phyloP scores from a whole-genome alignment of 2,888 invertebrate species.

The Caenorhabditis panamensis region DNA sequence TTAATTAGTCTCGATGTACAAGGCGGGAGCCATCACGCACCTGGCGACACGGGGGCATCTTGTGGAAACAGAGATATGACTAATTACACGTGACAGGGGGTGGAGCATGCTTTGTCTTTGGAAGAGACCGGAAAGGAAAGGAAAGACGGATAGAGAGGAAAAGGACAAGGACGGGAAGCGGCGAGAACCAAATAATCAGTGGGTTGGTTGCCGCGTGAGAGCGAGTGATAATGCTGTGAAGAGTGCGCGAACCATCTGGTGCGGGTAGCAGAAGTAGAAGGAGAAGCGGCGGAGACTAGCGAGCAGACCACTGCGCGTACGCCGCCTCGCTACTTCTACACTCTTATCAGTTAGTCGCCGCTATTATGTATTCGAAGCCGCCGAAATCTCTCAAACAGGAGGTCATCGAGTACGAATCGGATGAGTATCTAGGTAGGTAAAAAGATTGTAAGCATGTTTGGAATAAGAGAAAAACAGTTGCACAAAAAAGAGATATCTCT shows the following conservation, averaged over 20 bases:
- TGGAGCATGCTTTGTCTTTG: too few relatives aligned
- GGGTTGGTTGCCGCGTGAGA: background rate
- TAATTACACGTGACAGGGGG: slow-evolving; percentile 11
- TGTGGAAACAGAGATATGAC: background rate
- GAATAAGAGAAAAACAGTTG: too few relatives aligned
- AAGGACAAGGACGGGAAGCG: background rate
- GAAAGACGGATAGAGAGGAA: background rate
- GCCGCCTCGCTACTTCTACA: background rate
- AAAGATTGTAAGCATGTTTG: too few relatives aligned
- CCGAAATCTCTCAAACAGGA: too few relatives aligned
- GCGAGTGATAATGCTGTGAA: background rate
- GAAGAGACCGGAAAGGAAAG: too few relatives aligned
- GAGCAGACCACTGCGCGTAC: background rate
- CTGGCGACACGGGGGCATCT: slow-evolving; percentile 5
- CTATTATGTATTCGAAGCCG: background rate
- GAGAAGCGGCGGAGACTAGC: background rate
- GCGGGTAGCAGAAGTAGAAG: background rate
- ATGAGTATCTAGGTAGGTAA: too few relatives aligned
- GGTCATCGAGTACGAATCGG: background rate
- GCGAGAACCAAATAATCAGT: background rate
- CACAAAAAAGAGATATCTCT: too few relatives aligned
- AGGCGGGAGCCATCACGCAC: slow-evolving; percentile 1
- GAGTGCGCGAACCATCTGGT: slow-evolving; percentile 15
- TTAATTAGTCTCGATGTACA: background rate
- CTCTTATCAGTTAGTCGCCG: background rate